A percentile compares a stretch with the other conserved stretches of the same genome.
These are phyloP conservation scores for Oreonectes daqikongensis DNA, from an alignment of 2,797 vertebrate genomes.

Conservation along the genomic window DNA sequence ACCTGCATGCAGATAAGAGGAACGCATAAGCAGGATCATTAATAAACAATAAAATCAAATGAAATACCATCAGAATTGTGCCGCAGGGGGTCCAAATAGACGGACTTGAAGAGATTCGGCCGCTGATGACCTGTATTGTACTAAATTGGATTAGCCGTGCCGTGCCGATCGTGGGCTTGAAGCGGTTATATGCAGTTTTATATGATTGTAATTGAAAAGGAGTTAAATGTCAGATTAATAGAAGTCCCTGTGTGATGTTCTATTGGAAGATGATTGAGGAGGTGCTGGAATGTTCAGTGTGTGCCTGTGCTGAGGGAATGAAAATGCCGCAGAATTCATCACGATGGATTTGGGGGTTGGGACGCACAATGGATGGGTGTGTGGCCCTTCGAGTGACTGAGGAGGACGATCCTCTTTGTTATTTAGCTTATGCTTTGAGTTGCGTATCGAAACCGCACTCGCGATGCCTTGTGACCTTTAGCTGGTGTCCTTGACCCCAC, in stretches of 20 bases:
- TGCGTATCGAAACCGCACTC: neutral
- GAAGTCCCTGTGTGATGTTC: conserved; percentile 58
- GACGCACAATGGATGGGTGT: conserved; percentile 2
- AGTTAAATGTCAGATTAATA: conserved; percentile 68
- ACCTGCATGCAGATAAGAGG: conserved; percentile 69
- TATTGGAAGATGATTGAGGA: conserved; percentile 58
- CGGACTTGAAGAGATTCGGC: conserved; percentile 35
- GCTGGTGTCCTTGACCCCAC: conserved; percentile 23
- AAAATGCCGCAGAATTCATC: conserved; percentile 43
- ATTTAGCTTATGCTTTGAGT: neutral
- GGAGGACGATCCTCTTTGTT: conserved; percentile 5
- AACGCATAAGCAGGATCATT: conserved; percentile 62
- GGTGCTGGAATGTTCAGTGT: conserved; percentile 28
- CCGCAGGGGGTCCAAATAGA: conserved; percentile 26
- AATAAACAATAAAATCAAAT: conserved; percentile 65
- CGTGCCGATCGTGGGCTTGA: conserved; percentile 38
- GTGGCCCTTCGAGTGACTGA: conserved; percentile 3
- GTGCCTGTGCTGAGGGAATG: conserved; percentile 21
- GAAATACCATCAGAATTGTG: conserved; percentile 50
- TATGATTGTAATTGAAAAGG: conserved; percentile 70
- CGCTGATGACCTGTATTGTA: conserved; percentile 40
- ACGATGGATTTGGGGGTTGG: conserved; percentile 30
- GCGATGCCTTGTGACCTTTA: conserved; percentile 38
- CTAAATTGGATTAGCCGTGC: conserved; percentile 55
- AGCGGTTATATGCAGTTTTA: conserved; percentile 59